phyloP scores from a whole-genome alignment of 2,113 vertebrate genomes.

The Scomber scombrus region DNA sequence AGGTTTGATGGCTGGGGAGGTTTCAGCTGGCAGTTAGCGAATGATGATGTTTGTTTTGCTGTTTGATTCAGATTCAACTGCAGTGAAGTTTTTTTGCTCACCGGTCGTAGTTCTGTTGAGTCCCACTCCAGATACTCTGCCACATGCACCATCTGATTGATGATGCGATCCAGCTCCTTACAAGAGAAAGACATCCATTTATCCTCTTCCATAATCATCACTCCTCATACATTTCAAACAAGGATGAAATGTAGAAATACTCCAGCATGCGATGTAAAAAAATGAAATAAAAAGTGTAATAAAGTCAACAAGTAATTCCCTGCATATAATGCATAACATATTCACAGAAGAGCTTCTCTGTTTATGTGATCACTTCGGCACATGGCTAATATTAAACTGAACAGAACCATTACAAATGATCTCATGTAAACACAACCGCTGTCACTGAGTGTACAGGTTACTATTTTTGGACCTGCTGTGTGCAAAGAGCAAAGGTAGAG shows the following conservation, averaged over 20 bases:
- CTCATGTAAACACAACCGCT: constrained; percentile 48
- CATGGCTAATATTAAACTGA: constrained; percentile 34
- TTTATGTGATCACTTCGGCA: constrained; percentile 12
- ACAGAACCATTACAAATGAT: constrained; percentile 33
- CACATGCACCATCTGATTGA: constrained; percentile 96
- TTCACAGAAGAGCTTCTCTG: neutral
- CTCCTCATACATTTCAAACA: neutral
- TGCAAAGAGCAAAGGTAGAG: neutral
- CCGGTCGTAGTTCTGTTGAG: constrained; percentile 91
- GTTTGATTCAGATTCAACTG: neutral
- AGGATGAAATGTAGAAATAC: neutral
- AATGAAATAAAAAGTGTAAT: neutral
- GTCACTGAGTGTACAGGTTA: constrained; percentile 9
- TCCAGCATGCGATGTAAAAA: neutral
- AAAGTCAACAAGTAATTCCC: neutral
- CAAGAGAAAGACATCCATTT: neutral
- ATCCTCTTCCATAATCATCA: neutral
- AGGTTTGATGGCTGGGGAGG: neutral
- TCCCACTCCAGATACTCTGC: constrained; percentile 98
- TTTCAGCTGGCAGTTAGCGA: neutral
- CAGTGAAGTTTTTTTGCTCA: constrained; percentile 56
- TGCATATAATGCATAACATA: neutral
- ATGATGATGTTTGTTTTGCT: neutral
- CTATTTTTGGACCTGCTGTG: constrained; percentile 42
- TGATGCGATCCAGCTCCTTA: constrained; percentile 94